Base-by-base conservation (phyloP, 2,888 invertebrate species). In the Trachelus troglodyta region DNA sequence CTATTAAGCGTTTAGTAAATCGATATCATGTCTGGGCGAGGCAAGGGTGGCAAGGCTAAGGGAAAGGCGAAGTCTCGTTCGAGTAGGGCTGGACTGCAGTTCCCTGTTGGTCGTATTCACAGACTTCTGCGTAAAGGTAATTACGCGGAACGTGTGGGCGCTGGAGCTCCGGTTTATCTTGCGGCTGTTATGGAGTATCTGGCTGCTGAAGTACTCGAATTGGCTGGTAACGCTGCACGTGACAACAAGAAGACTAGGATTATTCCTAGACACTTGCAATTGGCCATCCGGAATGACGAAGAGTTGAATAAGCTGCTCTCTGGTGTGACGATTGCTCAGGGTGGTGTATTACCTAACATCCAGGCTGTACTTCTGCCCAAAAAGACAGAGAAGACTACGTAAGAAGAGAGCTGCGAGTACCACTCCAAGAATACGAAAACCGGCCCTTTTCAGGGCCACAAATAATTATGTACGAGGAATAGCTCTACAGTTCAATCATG, bases 301-400 rank as follows among this genome's bases (percentile, higher is more conserved):
- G 96, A 96, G 88, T 92, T 97, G 87, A 95, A 95, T 90, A 95
- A 94, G 88, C 92, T 97, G 79, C 91, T 96, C 11, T 93, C 94
- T 4, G 95, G 95, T 74, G 96, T 96, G 1, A 96, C 96, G 40
- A 96, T 97, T 88, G 94, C 96, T 34, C 95, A 96, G 90, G 96
- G 96, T 80, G 97, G 96, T 85, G 96, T 97, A 0, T 90, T 97
- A 87, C 96, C 96, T 0, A 95, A 95, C 88, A 96, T 96, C 83
- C 94, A 95, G 86, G 93, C 95, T 6, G 94, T 95, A 35, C 92
- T 96, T 3, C 89, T 96, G 79, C 96, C 96, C 78, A 96, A 95
- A 93, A 94, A 95, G 92, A 94, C 95, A 1, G 89, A 85, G 85
- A 81, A 79, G 34, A 76, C 68, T 23, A 69, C 76, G 56, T 77